Evolutionary conservation across 2,113 vertebrate species (phyloP).

Genomic region (Hipposideros armiger): DNA sequence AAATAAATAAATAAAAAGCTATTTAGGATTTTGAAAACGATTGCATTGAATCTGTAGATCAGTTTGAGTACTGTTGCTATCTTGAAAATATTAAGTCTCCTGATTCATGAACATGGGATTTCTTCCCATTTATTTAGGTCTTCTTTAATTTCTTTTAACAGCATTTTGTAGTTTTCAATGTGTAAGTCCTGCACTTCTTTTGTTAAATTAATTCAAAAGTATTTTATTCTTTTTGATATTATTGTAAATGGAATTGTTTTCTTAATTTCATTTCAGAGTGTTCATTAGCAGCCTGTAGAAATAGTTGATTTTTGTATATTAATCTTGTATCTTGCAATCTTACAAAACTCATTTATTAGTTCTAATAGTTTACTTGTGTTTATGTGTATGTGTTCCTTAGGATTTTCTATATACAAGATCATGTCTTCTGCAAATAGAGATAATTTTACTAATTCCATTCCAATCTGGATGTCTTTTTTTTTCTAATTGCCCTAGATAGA

Average conservation of each 20-base stretch:
- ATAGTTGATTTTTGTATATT: background rate
- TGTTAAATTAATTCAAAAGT: constrained; percentile 39
- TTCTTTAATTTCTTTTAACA: constrained; percentile 26
- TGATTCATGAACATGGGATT: background rate
- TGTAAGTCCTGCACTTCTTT: background rate
- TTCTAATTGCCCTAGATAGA: background rate
- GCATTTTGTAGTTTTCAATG: background rate
- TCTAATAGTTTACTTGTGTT: background rate
- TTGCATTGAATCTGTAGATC: background rate
- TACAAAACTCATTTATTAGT: background rate
- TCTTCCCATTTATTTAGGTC: background rate
- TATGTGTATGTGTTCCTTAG: background rate
- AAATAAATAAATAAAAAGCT: background rate
- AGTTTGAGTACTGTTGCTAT: background rate
- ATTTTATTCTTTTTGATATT: constrained; percentile 23
- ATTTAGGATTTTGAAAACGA: background rate
- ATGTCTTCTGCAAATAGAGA: background rate
- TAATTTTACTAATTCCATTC: constrained; percentile 22
- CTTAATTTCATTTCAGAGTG: constrained; percentile 8
- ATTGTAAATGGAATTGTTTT: background rate
- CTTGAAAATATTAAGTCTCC: background rate
- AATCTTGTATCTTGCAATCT: background rate
- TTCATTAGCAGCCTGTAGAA: background rate
- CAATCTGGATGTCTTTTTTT: background rate
- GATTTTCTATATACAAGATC: background rate